phyloP scores from a whole-genome alignment of 2,888 invertebrate genomes.

The Tridacna crocea region DNA sequence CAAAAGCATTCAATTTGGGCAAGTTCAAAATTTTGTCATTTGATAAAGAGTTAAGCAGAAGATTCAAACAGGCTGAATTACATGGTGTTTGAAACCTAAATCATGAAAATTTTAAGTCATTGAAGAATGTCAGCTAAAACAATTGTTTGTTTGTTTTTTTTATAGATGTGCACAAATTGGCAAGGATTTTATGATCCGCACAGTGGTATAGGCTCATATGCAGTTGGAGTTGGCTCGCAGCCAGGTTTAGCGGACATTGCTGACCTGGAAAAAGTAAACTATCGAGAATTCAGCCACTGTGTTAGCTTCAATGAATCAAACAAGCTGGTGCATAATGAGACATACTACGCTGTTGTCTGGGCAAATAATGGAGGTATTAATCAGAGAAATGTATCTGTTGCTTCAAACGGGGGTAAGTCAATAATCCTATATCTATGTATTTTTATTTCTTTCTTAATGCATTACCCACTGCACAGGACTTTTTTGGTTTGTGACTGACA shows the following conservation, averaged over 20 bases:
- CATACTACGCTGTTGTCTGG: constrained; percentile 63
- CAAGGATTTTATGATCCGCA: constrained; percentile 70
- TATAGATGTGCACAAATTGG: constrained; percentile 74
- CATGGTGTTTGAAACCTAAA: too few relatives aligned
- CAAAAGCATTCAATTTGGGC: too few relatives aligned
- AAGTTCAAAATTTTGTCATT: too few relatives aligned
- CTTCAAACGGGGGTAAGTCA: constrained; percentile 66
- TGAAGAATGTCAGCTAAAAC: too few relatives aligned
- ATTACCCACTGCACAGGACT: too few relatives aligned
- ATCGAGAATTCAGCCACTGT: constrained; percentile 55
- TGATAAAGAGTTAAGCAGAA: too few relatives aligned
- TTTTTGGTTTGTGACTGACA: too few relatives aligned
- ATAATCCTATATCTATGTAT: too few relatives aligned
- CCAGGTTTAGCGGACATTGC: constrained; percentile 49
- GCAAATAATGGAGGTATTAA: constrained; percentile 71
- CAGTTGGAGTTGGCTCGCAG: constrained; percentile 56
- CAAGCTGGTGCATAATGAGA: constrained; percentile 59
- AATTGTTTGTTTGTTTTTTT: neutral
- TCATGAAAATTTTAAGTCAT: too few relatives aligned
- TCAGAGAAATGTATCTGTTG: constrained; percentile 62
- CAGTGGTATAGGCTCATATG: constrained; percentile 68
- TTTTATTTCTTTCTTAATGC: too few relatives aligned
- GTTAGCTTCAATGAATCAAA: constrained; percentile 42
- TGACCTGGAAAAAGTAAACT: constrained; percentile 36
- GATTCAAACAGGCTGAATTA: too few relatives aligned